Evolutionary conservation across 2,797 vertebrate species (phyloP).

Genomic region (Gallinago solitaria): DNA sequence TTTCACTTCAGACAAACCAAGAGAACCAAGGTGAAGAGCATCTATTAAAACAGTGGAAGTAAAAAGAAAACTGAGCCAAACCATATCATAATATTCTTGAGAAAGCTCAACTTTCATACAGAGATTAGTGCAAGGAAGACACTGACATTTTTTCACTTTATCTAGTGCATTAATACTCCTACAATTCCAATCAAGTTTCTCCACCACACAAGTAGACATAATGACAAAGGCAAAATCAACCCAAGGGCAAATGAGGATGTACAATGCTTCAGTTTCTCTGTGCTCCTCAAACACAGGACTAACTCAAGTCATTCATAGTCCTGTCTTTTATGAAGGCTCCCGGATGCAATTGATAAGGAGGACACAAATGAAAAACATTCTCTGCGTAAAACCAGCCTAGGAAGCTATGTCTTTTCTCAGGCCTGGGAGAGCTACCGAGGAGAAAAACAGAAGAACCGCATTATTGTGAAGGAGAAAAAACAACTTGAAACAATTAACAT

Average conservation of each 20-base stretch:
- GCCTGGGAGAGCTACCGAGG: background rate
- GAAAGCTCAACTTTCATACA: background rate
- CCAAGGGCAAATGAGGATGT: background rate
- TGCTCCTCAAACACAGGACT: background rate
- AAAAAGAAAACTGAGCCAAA: background rate
- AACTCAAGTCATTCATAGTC: background rate
- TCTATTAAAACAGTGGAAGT: background rate
- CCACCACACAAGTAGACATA: background rate
- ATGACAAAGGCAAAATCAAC: background rate
- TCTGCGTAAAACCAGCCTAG: background rate
- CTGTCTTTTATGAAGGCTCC: background rate
- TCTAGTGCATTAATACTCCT: background rate
- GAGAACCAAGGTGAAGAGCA: background rate
- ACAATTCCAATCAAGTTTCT: background rate
- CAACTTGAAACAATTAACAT: background rate
- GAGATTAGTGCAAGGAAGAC: background rate
- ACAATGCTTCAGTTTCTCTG: background rate
- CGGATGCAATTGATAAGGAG: background rate
- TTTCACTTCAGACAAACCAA: background rate
- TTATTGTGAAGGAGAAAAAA: background rate
- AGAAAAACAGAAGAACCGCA: background rate
- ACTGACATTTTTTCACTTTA: background rate
- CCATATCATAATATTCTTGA: background rate
- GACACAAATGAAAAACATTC: background rate
- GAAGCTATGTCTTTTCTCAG: background rate